phyloP scores from a whole-genome alignment of 2,888 invertebrate genomes.

The Geophilus truncorum region DNA sequence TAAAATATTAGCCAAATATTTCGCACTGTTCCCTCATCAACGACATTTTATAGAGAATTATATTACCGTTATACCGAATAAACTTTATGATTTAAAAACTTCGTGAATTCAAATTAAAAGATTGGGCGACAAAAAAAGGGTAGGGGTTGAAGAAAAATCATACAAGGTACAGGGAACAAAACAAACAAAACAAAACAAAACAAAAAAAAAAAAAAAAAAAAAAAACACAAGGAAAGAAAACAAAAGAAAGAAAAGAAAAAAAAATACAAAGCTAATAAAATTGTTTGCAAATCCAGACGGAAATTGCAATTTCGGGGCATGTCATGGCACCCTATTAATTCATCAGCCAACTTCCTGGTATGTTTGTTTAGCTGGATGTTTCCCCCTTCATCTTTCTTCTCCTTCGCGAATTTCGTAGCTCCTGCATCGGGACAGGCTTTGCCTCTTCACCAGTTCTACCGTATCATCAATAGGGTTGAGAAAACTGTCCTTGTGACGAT shows the following conservation, averaged over 20 bases:
- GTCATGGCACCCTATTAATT: neutral
- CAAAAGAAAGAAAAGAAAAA: neutral
- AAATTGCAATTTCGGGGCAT: neutral
- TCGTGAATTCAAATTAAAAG: neutral
- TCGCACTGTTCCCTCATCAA: neutral
- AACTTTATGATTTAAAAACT: neutral
- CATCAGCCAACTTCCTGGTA: neutral
- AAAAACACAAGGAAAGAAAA: neutral
- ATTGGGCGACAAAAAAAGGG: no score
- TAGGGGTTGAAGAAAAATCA: no score
- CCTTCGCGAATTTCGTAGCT: neutral
- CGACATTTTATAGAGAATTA: neutral
- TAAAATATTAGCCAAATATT: neutral
- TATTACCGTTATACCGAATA: neutral
- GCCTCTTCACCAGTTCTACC: slow-evolving; percentile 32
- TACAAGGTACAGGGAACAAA: no score
- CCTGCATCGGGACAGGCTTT: slow-evolving; percentile 35
- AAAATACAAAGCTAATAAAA: neutral
- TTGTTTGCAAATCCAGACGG: neutral
- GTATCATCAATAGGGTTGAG: slow-evolving; percentile 47
- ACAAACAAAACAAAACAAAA: neutral
- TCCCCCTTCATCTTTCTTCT: neutral
- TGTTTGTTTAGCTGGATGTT: neutral
- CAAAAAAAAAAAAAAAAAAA: neutral
- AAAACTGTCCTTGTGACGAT: slow-evolving; percentile 51